Evolutionary conservation across 92 coral and sea anemone species (phyloP), one percentile per base, ranked within the genome.

Genomic region (Isaurus tuberculatus): DNA sequence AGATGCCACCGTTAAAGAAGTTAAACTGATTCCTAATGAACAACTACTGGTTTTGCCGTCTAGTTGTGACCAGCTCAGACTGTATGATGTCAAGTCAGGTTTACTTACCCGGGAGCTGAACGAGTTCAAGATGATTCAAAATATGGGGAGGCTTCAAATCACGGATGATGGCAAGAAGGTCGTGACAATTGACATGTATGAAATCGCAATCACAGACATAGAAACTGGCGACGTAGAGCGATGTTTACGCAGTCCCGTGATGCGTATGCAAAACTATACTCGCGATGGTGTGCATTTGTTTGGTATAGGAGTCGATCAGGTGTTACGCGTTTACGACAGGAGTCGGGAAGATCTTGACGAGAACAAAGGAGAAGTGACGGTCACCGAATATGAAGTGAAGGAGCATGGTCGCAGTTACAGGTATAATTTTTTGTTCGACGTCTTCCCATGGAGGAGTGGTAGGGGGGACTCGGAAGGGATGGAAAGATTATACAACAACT

Each of bases 331-430:
- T 40, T 97, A 82, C 80, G 99, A 97, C 89, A 93, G 85, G 64
- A 81, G 93, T 29, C 92, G 95, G 48, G 99, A 94, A 58, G 94
- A 91, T 27, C 92, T 84, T 36, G 98, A 94, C 75, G 99, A 97
- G 85, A 86, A 91, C 55, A 72, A 85, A 32, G 86, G 87, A 23
- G 97, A 93, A 40, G 84, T 91, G 5, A 79, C 42, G 16, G 27
- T 91, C 13, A 81, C 9, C 2, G 87, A 91, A 22, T 77, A 85
- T 74, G 91, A 93, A 57, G 98, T 92, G 49, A 58, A 91, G 36
- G 82, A 77, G 14, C 82, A 77, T 15, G 82, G 70, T 16, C 58
- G 82, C 27, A 77, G 82, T 29, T 36, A 34, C 82, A 77, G 82
- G 82, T 77, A 77, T 33, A 27, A 0, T 71, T 17, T 10, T 8